Evolutionary conservation across 2,888 invertebrate species (phyloP), one percentile per base, ranked within the genome.

Genomic region (Marasmarcha lunaedactyla): DNA sequence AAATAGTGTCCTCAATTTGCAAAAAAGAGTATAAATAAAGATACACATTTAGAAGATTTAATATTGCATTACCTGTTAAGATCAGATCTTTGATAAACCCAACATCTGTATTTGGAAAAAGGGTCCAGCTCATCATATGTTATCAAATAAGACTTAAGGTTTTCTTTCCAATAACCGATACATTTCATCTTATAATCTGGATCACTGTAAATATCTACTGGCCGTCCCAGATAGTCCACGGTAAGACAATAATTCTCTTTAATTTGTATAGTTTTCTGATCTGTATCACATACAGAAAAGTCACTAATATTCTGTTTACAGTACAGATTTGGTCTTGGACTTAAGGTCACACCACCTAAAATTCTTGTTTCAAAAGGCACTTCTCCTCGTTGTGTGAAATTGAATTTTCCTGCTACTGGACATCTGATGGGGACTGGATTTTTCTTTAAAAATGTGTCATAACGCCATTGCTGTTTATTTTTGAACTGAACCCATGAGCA

Each of bases 121-220:
- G 98, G 95, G 84, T 98, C 98, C 55, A 97, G 86, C 63, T 96
- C 96, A 66, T 98, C 98, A 67, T 93, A 97, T 0, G 98, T 98
- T 41, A 98, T 93, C 34, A 98, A 77, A 70, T 98, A 98, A 0
- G 98, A 98, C 66, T 94, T 95, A 27, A 98, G 86, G 84, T 98
- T 98, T 68, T 98, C 98, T 70, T 97, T 96, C 96, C 97, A 98
- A 71, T 89, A 98, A 0, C 97, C 98, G 53, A 98, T 95, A 63
- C 98, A 98, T 64, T 95, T 95, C 91, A 98, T 92, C 66, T 89
- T 91, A 62, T 97, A 96, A 86, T 98, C 98, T 1, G 97, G 95
- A 64, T 95, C 94, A 86, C 93, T 95, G 87, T 96, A 96, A 60
- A 97, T 95, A 78, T 98, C 97, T 42, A 96, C 92, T 1, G 98